Evolutionary conservation across 2,113 vertebrate genomes (phyloP).

Genomic region (Protobothrops flavoviridis): DNA sequence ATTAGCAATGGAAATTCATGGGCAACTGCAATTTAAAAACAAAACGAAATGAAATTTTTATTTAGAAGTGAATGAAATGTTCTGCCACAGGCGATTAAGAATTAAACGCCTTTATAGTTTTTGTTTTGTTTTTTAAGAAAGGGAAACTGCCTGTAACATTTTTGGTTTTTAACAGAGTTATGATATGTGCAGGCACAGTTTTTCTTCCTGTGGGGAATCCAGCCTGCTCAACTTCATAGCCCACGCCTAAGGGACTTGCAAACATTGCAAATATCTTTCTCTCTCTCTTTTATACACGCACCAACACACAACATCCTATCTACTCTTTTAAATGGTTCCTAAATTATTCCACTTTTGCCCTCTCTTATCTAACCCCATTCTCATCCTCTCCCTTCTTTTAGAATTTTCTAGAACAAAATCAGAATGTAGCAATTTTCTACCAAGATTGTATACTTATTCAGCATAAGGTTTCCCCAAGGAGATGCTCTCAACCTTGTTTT

Average conservation of each 20-base stretch:
- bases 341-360: not conserved
- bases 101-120: not conserved
- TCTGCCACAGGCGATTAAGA: not conserved
- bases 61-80: not conserved
- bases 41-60: not conserved
- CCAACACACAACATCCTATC: not conserved
- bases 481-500: not conserved
- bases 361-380: not conserved
- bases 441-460: not conserved
- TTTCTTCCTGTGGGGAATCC: not conserved
- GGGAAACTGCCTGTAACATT: not conserved
- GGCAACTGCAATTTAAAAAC: not conserved
- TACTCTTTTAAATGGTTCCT: not conserved
- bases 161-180: not conserved
- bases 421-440: not conserved
- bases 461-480: not conserved
- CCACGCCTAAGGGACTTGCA: not conserved
- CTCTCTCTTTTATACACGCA: not conserved
- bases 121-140: not conserved
- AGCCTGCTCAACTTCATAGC: not conserved
- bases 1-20: not conserved
- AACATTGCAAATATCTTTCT: not conserved
- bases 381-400: not conserved
- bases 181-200: not conserved
- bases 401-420: not conserved